Conservation (phyloP, 53 echinoderm and acorn worm genomes). For the Temnopleurus reevesii region DNA sequence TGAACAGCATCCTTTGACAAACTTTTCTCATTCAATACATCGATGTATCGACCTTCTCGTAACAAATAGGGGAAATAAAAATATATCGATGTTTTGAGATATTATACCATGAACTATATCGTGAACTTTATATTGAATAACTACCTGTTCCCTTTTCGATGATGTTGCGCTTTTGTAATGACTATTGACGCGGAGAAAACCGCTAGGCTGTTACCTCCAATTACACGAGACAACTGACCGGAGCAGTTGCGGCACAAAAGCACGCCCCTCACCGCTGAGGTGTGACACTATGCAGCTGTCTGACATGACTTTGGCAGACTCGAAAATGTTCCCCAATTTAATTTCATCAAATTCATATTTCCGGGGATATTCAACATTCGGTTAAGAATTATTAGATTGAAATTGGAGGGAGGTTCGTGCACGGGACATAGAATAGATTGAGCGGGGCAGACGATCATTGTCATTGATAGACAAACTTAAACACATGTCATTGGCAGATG, state of each 20-base stretch:
- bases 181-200: not conserved
- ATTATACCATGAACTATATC: not conserved
- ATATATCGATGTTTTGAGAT: not conserved
- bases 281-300: not conserved
- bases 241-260: not conserved
- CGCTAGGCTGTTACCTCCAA: conserved; percentile 7
- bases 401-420: too few species aligned
- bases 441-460: too few species aligned
- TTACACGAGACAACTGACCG: conserved; percentile 24
- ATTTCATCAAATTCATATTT: conserved; percentile 8
- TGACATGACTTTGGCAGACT: not conserved
- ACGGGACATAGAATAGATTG: too few species aligned
- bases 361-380: conserved; percentile 1
- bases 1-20: too few species aligned
- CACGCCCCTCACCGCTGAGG: not conserved
- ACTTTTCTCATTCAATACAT: too few species aligned
- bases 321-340: not conserved
- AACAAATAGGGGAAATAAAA: too few species aligned
- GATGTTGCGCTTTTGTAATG: not conserved
- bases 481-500: too few species aligned
- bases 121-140: not conserved
- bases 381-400: too few species aligned
- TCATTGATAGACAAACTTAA: too few species aligned
- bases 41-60: too few species aligned
- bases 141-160: not conserved